Evolutionary conservation across 2,797 vertebrate genomes (phyloP).

Genomic region (Bradypus variegatus): DNA sequence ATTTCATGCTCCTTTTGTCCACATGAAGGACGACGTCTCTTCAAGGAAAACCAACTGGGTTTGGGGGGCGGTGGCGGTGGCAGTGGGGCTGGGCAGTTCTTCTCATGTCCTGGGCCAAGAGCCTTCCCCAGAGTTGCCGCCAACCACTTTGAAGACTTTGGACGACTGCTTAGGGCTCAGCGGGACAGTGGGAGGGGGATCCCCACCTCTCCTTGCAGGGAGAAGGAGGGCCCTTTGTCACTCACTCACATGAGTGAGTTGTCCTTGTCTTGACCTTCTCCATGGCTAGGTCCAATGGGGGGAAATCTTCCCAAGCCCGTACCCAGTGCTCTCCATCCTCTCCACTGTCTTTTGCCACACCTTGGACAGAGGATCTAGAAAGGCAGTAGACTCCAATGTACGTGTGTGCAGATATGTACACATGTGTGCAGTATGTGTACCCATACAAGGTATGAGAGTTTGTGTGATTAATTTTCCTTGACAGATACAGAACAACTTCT

Average conservation of each 20-base stretch:
- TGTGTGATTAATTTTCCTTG: neutral
- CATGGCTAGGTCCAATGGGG: neutral
- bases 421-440: rapidly evolving
- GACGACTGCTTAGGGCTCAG: neutral
- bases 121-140: neutral
- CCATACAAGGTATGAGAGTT: rapidly evolving
- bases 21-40: neutral
- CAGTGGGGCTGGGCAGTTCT: neutral
- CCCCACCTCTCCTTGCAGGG: neutral
- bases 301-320: neutral
- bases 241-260: neutral
- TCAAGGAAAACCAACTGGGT: neutral
- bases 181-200: neutral
- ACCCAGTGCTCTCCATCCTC: neutral
- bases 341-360: neutral
- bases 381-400: neutral
- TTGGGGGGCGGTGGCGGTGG: neutral
- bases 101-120: neutral
- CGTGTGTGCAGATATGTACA: rapidly evolving
- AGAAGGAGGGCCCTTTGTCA: neutral
- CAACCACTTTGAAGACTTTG: neutral
- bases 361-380: neutral
- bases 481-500: neutral
- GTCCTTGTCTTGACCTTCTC: neutral
- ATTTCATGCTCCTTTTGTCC: constrained; percentile 55